Conservation (phyloP, 1,140 invertebrate species). For the Drosophila elegans region DNA sequence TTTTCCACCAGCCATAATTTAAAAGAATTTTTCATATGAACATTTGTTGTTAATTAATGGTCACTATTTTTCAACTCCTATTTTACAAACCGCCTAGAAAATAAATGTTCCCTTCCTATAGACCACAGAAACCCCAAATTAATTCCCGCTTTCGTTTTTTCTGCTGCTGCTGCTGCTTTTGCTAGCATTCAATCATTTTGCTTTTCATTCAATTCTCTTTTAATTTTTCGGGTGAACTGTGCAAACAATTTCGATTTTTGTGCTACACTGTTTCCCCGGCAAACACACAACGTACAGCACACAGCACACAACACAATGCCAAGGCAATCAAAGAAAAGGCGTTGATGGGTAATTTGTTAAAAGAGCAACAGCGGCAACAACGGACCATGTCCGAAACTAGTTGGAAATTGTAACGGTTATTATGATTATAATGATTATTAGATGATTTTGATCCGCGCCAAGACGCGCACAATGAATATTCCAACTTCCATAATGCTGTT, state of each 20-base stretch:
- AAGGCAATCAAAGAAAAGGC: constrained; percentile 41
- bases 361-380: constrained; percentile 46
- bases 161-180: neutral
- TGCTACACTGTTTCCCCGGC: constrained; percentile 3
- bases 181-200: constrained; percentile 29
- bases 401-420: constrained; percentile 62
- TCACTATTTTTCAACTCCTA: neutral
- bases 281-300: constrained; percentile 5
- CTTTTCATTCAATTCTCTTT: constrained; percentile 10
- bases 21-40: too few species aligned
- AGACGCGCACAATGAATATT: constrained; percentile 52
- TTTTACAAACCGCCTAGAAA: neutral
- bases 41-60: neutral
- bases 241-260: constrained; percentile 13
- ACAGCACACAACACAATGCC: too few species aligned
- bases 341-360: constrained; percentile 78
- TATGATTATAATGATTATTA: constrained; percentile 68
- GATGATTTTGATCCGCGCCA: constrained; percentile 59
- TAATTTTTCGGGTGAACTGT: constrained; percentile 6
- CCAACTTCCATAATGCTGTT: constrained; percentile 11
- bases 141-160: constrained; percentile 14
- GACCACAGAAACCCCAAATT: constrained; percentile 15
- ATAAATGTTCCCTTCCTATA: neutral
- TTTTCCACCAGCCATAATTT: too few species aligned
- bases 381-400: constrained; percentile 58